These are phyloP conservation scores for western clawed frog (Xenopus tropicalis) DNA, from an alignment of 2,113 vertebrate genomes.

Conservation along the genomic window UCB_Xtro_10.0 CM004450.2:54521501-54522000, in stretches of 20 bases:
- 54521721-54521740: conserved; percentile 32
- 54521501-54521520: conserved; percentile 42
- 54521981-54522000: background rate
- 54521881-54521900: conserved; percentile 21
- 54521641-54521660: conserved; percentile 31
- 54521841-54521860: conserved; percentile 14
- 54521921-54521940: background rate
- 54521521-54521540: conserved; percentile 42
- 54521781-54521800: conserved; percentile 25
- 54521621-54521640: conserved; percentile 47
- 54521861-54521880: conserved; percentile 39
- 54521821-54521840: conserved; percentile 18
- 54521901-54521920: conserved; percentile 16
- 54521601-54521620: conserved; percentile 42
- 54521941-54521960: conserved; percentile 9
- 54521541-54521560: conserved; percentile 41
- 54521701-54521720: conserved; percentile 12
- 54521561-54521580: conserved; percentile 51
- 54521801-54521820: conserved; percentile 1
- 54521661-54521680: conserved; percentile 41
- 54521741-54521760: conserved; percentile 44
- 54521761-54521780: conserved; percentile 38
- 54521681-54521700: conserved; percentile 44
- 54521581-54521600: conserved; percentile 51
- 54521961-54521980: conserved; percentile 7